Evolutionary conservation across 2,797 vertebrate genomes (phyloP).

Genomic region (Lagodon rhomboides): DNA sequence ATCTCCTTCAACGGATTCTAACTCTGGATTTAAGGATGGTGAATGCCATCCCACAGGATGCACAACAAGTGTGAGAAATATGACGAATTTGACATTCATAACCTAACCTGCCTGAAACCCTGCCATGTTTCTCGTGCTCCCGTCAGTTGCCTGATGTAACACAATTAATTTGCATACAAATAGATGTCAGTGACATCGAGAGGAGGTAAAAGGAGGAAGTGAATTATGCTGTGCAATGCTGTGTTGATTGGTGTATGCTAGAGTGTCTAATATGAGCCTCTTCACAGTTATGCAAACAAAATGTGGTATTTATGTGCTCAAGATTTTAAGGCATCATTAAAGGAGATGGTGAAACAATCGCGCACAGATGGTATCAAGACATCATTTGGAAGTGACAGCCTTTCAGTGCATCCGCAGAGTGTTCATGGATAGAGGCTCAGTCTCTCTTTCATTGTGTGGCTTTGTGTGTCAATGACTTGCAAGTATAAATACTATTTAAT

Average conservation of each 20-base stretch:
- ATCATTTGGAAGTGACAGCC: constrained; percentile 44
- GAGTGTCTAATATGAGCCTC: constrained; percentile 28
- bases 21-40: constrained; percentile 1
- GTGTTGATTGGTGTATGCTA: constrained; percentile 44
- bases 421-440: constrained; percentile 4
- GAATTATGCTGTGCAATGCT: constrained; percentile 40
- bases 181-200: constrained; percentile 52
- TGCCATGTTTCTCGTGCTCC: constrained; percentile 31
- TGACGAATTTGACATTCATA: constrained; percentile 48
- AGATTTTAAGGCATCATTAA: constrained; percentile 44
- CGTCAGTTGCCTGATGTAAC: constrained; percentile 45
- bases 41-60: constrained; percentile 20
- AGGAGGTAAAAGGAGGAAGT: constrained; percentile 46
- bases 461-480: constrained; percentile 27
- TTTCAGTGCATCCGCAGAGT: constrained; percentile 17
- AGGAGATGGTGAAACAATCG: constrained; percentile 30
- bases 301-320: constrained; percentile 51
- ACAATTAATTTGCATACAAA: constrained; percentile 68
- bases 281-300: constrained; percentile 44
- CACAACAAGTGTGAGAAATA: constrained; percentile 32
- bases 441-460: constrained; percentile 25
- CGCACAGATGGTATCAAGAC: constrained; percentile 45
- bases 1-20: not conserved
- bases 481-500: constrained; percentile 18
- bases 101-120: constrained; percentile 29